A percentile compares a stretch with the other conserved stretches of the same genome.
Evolutionary conservation across 1,140 invertebrate genomes (phyloP).

Genomic region (Aleiodes sp.): DNA sequence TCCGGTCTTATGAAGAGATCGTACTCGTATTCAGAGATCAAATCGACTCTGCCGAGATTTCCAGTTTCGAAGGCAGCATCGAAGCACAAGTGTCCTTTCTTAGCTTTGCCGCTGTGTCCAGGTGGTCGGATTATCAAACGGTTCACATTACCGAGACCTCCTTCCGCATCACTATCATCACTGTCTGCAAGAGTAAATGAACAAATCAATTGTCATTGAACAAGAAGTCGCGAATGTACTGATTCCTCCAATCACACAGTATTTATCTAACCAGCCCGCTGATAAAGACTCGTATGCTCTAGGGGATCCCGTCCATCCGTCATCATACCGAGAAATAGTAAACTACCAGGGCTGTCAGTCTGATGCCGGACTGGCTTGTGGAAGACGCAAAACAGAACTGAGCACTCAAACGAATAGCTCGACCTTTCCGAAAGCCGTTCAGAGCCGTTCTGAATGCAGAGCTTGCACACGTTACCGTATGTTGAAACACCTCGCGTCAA

Average conservation of each 20-base stretch:
- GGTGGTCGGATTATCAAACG: slow-evolving; percentile 91
- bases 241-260: neutral
- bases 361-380: slow-evolving; percentile 37
- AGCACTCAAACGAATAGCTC: slow-evolving; percentile 34
- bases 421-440: slow-evolving; percentile 41
- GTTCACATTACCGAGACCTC: slow-evolving; percentile 93
- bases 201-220: too few relatives aligned
- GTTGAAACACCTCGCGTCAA: slow-evolving; percentile 13
- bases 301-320: slow-evolving; percentile 67
- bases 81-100: slow-evolving; percentile 94
- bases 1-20: slow-evolving; percentile 96
- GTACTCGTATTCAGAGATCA: slow-evolving; percentile 94
- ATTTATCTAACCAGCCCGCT: slow-evolving; percentile 58
- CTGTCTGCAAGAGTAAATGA: slow-evolving; percentile 74
- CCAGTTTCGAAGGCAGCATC: slow-evolving; percentile 98
- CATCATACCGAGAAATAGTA: neutral
- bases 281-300: slow-evolving; percentile 74
- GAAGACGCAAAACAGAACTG: slow-evolving; percentile 43
- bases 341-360: neutral
- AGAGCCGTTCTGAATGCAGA: slow-evolving; percentile 2
- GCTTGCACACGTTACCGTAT: slow-evolving; percentile 15
- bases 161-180: slow-evolving; percentile 94
- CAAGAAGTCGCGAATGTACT: too few relatives aligned
- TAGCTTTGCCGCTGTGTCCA: slow-evolving; percentile 93
- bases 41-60: slow-evolving; percentile 94